A percentile compares a stretch with the other conserved stretches of the same genome.
Conservation (phyloP, 2,888 invertebrate genomes). For the Perdita meconis region DNA sequence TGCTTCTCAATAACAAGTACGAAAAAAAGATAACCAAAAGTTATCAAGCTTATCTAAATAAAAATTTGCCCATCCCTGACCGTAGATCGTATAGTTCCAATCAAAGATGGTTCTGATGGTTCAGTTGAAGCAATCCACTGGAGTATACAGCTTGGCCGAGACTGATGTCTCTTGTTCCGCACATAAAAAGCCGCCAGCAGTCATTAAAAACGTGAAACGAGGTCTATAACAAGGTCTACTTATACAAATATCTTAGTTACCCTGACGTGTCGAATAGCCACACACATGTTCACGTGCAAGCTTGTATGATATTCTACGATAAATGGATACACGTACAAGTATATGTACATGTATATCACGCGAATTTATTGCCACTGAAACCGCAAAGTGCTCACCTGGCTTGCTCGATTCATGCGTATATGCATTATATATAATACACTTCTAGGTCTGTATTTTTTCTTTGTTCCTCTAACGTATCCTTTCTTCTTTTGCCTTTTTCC, state of each 20-base stretch:
- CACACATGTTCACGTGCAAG: conserved; percentile 58
- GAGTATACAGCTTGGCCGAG: background rate
- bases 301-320: conserved; percentile 54
- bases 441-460: conserved; percentile 14
- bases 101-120: conserved; percentile 32
- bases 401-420: conserved; percentile 24
- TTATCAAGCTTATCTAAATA: too few species aligned
- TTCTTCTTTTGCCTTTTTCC: background rate
- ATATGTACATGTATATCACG: conserved; percentile 58
- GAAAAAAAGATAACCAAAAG: too few species aligned
- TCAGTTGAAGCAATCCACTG: conserved; percentile 52
- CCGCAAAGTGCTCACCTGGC: conserved; percentile 49
- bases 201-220: conserved; percentile 56
- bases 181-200: conserved; percentile 56
- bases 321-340: conserved; percentile 55
- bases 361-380: conserved; percentile 61
- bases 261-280: conserved; percentile 65
- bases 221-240: conserved; percentile 51
- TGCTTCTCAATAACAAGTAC: too few species aligned
- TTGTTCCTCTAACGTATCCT: background rate
- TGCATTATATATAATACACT: conserved; percentile 1
- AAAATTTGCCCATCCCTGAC: too few species aligned
- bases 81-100: conserved; percentile 49
- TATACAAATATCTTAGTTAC: conserved; percentile 63
- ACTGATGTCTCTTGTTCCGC: conserved; percentile 11